Base-by-base conservation (phyloP, 2,888 invertebrate species). In the Mylabris sibirica region DNA sequence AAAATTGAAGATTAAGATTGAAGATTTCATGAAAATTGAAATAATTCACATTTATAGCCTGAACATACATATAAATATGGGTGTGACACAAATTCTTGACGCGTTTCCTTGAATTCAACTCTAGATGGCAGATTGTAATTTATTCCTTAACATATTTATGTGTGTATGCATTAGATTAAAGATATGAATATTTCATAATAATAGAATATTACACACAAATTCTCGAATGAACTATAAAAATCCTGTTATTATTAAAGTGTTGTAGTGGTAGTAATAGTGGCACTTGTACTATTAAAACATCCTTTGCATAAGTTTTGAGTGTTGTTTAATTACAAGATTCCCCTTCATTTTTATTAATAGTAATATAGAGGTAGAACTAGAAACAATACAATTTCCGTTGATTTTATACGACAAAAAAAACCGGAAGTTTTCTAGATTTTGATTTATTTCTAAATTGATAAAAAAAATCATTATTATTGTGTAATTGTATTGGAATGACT, bases 41-140 rank as follows among this genome's bases (percentile, higher is more conserved):
- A 44, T 44, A 44, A 44, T 44, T 44, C n/a, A 44, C 44, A 44
- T 44, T 44, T 17, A 44, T 44, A 17, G 44, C 17, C 17, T 17
- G n/a, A 30, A n/a, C n/a, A n/a, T n/a, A n/a, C n/a, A 38, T 14
- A 38, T 38, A 38, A 44, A 44, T 17, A 44, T 44, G 8, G 44
- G 44, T 44, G 44, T 44, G 44, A 44, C 44, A 44, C 44, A 44
- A 30, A 30, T 44, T 44, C 44, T 41, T 41, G 14, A 41, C 44
- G 12, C 6, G 17, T 6, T 17, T 17, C 4, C 44, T 5, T 44
- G 6, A 44, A 44, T 6, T 44, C 14, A 44, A 44, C 44, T 6
- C 17, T 17, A 44, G 44, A 44, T 44, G 44, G 44, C 44, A 17
- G 5, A n/a, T 44, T 44, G n/a, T 44, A 44, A 44, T 44, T 44